Evolutionary conservation across 2,113 vertebrate genomes (phyloP), one percentile per base, ranked within the genome.

Genomic region (Oenanthe oenanthe): DNA sequence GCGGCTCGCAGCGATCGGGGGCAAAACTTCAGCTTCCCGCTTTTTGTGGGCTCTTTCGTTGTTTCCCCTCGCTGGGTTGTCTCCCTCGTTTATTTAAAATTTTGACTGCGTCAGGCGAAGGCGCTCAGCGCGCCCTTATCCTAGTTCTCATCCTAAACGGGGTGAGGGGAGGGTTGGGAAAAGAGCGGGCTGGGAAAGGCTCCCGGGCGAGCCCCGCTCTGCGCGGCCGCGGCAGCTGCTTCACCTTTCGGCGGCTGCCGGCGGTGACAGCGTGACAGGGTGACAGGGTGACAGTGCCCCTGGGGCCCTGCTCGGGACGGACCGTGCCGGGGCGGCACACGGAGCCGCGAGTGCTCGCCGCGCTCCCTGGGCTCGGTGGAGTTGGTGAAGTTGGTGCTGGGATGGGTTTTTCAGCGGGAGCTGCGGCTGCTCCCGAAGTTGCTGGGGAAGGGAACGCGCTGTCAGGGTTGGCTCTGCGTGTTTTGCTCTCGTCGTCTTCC

Each of bases 171-270:
- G 42, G 20, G 11, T 6, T 34, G 28, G 38, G 20, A 12, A 14
- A 22, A 10, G 36, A 38, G 6, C 1, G 10, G 18, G 32, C 22
- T 63, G 34, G 34, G 20, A 26, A 53, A 43, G 32, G 36, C n/a
- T 66, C 20, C 38, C 6, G 14, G 18, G 13, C 21, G 28, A 84
- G 74, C 70, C 8, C 28, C 21, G 7, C 47, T 42, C 17, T 6
- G 21, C 29, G 6, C 8, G 62, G 45, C 65, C 1, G 45, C 34
- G 19, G 38, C 11, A 8, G 14, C 72, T 17, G 28, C 34, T 38
- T 9, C 6, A 1, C 9, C 70, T 34, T 9, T 7, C n/a, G 13
- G 3, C 1, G 62, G 7, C 32, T 28, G n/a, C 12, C 4, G 45
- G 5, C 43, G 3, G 28, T 51, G 50, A 51, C 50, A 51, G 50